Conservation (phyloP, 1,140 invertebrate species). For the Archegozetes longisetosus region DNA sequence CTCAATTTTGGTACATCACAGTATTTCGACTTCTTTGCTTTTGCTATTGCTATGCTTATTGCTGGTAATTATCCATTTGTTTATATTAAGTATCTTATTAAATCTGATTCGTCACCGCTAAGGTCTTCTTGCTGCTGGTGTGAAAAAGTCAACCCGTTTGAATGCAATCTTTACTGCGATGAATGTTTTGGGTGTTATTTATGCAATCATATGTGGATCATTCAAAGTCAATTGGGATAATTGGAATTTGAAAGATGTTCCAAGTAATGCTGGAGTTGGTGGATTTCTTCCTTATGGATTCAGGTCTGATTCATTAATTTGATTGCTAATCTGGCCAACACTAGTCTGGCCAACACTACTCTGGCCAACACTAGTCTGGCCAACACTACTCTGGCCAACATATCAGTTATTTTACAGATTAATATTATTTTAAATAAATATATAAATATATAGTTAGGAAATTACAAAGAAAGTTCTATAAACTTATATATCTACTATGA, state of each 20-base stretch:
- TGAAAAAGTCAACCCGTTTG: constrained; percentile 67
- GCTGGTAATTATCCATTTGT: constrained; percentile 22
- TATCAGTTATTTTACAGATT: too few relatives aligned
- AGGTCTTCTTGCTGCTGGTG: constrained; percentile 56
- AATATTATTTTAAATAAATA: too few relatives aligned
- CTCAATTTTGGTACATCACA: constrained; percentile 49
- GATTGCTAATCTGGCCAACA: too few relatives aligned
- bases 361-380: too few relatives aligned
- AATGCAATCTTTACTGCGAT: constrained; percentile 78
- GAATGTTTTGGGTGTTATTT: constrained; percentile 61
- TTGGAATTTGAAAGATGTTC: constrained; percentile 40
- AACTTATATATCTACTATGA: constrained; percentile 44
- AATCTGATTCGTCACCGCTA: constrained; percentile 26
- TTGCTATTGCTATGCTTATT: constrained; percentile 46
- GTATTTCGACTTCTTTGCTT: constrained; percentile 69
- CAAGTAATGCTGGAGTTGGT: background rate
- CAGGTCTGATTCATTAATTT: too few relatives aligned
- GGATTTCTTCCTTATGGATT: background rate
- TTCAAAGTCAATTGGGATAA: constrained; percentile 61
- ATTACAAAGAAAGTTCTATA: background rate
- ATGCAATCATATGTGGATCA: constrained; percentile 61
- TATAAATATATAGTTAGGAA: too few relatives aligned
- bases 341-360: too few relatives aligned
- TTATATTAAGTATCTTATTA: background rate
- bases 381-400: too few relatives aligned